phyloP scores from a whole-genome alignment of 2,797 vertebrate species.

The Oreortyx pictus region DNA sequence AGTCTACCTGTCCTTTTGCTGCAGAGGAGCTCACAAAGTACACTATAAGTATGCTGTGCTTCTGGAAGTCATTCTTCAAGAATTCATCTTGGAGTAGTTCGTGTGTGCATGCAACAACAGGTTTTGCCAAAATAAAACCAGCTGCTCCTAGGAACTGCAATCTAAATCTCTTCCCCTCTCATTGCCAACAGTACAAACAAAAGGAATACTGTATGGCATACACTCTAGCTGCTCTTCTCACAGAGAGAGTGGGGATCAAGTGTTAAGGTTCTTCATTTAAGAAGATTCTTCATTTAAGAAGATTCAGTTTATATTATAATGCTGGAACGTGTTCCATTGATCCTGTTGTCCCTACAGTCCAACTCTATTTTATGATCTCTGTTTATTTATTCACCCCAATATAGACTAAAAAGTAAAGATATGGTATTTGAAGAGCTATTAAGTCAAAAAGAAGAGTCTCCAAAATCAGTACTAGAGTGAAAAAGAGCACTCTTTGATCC shows the following conservation, averaged over 20 bases:
- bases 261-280: neutral
- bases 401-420: neutral
- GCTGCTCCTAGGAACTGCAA: neutral
- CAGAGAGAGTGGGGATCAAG: accelerated
- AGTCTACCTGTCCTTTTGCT: neutral
- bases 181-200: neutral
- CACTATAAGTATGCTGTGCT: neutral
- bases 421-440: neutral
- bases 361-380: neutral
- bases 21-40: neutral
- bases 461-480: neutral
- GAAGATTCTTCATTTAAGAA: neutral
- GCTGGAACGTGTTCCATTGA: neutral
- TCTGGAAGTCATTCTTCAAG: neutral
- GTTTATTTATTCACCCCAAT: neutral
- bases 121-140: neutral
- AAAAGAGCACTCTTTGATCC: neutral
- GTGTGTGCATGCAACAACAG: neutral
- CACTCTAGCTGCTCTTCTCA: neutral
- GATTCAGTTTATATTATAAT: neutral
- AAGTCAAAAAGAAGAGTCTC: neutral
- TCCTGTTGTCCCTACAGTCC: neutral
- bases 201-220: neutral
- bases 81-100: neutral
- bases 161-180: neutral